These are phyloP conservation scores for Zosterops pallidus DNA, from an alignment of 2,113 vertebrate genomes.

Conservation along the genomic window DNA sequence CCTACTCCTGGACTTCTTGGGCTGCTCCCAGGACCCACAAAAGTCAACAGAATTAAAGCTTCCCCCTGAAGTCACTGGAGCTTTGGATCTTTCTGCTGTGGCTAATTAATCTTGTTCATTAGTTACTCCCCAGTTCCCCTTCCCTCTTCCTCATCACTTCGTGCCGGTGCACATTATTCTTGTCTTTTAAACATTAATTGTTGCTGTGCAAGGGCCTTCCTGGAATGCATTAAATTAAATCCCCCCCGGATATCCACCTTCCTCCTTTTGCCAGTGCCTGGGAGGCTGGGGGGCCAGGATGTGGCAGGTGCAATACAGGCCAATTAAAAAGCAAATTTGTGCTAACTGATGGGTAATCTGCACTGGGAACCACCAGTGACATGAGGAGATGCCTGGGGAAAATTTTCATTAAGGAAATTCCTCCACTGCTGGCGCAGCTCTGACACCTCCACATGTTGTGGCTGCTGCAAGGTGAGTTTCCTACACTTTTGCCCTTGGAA, in stretches of 20 bases:
- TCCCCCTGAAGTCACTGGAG: not conserved
- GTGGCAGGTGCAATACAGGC: constrained; percentile 68
- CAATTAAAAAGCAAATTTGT: constrained; percentile 82
- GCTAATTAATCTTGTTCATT: constrained; percentile 48
- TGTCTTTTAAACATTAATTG: constrained; percentile 62
- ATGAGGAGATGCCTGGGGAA: constrained; percentile 69
- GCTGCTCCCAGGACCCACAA: not conserved
- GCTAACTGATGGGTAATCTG: constrained; percentile 77
- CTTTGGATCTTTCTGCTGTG: constrained; percentile 24
- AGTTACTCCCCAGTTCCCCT: constrained; percentile 23
- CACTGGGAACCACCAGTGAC: constrained; percentile 67
- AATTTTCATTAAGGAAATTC: constrained; percentile 72
- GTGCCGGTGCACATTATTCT: constrained; percentile 17
- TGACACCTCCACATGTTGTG: constrained; percentile 42
- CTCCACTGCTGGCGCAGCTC: constrained; percentile 28
- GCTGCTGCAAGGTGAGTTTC: constrained; percentile 45
- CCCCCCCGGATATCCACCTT: constrained; percentile 41
- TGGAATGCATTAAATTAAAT: constrained; percentile 38
- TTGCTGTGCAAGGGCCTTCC: constrained; percentile 58
- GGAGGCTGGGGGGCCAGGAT: constrained; percentile 46
- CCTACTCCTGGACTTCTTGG: not conserved
- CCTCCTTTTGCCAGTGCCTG: constrained; percentile 48
- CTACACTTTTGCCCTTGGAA: not conserved
- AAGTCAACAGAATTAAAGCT: constrained; percentile 43
- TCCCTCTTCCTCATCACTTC: constrained; percentile 24